Evolutionary conservation across 2,888 invertebrate genomes (phyloP).

Genomic region (Hydraecia micacea): DNA sequence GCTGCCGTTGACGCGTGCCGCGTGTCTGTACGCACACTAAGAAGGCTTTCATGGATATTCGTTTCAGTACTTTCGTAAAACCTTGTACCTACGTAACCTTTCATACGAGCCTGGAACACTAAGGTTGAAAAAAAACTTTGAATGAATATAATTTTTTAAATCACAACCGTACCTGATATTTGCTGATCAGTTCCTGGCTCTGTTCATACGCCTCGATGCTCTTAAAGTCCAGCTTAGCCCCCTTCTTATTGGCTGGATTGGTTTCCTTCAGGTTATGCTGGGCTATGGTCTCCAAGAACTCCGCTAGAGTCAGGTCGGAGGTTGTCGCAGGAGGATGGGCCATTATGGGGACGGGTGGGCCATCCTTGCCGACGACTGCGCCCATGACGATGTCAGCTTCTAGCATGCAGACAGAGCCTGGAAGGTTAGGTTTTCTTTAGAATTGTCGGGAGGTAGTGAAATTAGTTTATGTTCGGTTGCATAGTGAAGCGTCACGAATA

Average conservation of each 20-base stretch:
- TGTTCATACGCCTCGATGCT: slow-evolving; percentile 92
- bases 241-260: slow-evolving; percentile 89
- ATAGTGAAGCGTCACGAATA: background rate
- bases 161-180: slow-evolving; percentile 76
- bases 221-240: slow-evolving; percentile 97
- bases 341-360: slow-evolving; percentile 93
- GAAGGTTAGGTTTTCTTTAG: slow-evolving; percentile 38
- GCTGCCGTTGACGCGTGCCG: no score
- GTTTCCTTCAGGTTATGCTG: slow-evolving; percentile 83
- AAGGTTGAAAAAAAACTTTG: background rate
- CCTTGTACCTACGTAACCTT: background rate
- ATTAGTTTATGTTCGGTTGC: background rate
- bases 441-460: background rate
- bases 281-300: slow-evolving; percentile 92
- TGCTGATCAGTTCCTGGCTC: slow-evolving; percentile 86
- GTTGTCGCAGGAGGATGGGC: slow-evolving; percentile 94
- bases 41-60: background rate
- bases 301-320: slow-evolving; percentile 94
- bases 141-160: no score
- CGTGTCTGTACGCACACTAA: background rate
- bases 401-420: slow-evolving; percentile 93
- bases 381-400: slow-evolving; percentile 96
- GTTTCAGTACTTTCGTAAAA: background rate
- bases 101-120: background rate
- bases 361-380: slow-evolving; percentile 86